These are phyloP conservation scores for Ladona fulva DNA, from an alignment of 1,140 invertebrate species.

Conservation along the genomic window DNA sequence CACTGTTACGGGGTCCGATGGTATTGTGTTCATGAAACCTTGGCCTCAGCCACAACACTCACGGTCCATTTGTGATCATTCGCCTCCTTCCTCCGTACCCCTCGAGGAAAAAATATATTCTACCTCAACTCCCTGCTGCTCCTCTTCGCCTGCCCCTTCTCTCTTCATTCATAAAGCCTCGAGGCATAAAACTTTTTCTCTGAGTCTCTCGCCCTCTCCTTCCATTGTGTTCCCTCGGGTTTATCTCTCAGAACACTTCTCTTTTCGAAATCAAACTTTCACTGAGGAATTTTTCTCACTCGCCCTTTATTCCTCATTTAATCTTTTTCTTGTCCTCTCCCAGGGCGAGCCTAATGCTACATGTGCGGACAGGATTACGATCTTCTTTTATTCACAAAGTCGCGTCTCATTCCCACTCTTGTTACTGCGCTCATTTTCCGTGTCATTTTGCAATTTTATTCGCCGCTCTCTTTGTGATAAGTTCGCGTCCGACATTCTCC, in stretches of 20 bases:
- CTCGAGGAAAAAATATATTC: background rate
- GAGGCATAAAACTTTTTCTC: background rate
- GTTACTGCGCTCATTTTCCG: too few relatives aligned
- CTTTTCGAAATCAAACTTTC: constrained; percentile 4
- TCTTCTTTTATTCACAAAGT: too few relatives aligned
- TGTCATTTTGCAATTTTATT: too few relatives aligned
- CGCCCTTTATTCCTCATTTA: background rate
- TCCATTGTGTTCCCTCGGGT: background rate
- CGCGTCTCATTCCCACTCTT: too few relatives aligned
- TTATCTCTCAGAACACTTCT: constrained; percentile 5
- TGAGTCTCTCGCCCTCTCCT: background rate
- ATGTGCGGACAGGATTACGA: background rate
- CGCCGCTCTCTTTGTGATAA: too few relatives aligned
- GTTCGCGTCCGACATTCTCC: too few relatives aligned
- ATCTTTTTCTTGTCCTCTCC: background rate
- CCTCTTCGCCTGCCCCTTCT: background rate
- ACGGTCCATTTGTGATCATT: constrained; percentile 5
- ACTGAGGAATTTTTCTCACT: background rate
- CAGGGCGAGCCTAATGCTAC: background rate
- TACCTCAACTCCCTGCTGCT: background rate
- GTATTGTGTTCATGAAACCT: background rate
- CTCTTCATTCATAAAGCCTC: background rate
- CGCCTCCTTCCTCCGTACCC: background rate
- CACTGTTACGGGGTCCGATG: background rate
- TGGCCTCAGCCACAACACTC: background rate